phyloP scores from a whole-genome alignment of 1,140 invertebrate species.

The Gonioctena quinquepunctata region DNA sequence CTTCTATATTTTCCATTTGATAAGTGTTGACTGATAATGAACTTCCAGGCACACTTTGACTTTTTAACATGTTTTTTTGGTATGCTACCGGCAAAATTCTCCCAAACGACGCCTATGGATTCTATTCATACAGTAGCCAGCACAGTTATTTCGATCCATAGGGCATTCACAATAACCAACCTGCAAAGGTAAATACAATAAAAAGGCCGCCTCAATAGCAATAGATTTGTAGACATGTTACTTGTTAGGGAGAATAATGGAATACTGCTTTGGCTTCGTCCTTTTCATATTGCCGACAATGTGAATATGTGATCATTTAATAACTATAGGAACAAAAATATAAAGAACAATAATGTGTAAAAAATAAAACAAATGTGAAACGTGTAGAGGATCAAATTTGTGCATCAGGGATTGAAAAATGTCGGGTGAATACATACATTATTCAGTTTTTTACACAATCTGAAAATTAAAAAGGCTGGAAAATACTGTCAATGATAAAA shows the following conservation, averaged over 20 bases:
- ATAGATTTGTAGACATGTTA: slow-evolving; percentile 41
- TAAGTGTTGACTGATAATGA: too few species aligned
- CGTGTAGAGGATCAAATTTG: too few species aligned
- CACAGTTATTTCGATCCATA: slow-evolving; percentile 36
- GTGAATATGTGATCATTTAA: neutral
- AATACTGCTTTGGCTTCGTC: slow-evolving; percentile 24
- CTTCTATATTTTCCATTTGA: too few species aligned
- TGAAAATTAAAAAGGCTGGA: too few species aligned
- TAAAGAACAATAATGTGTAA: too few species aligned
- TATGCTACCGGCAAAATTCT: neutral
- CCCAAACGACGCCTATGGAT: neutral
- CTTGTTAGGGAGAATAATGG: slow-evolving; percentile 32
- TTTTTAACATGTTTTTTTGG: neutral
- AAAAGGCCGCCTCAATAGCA: slow-evolving; percentile 34
- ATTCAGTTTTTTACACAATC: too few species aligned
- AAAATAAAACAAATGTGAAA: too few species aligned
- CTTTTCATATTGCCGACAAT: slow-evolving; percentile 24
- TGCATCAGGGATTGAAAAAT: too few species aligned
- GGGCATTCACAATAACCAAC: slow-evolving; percentile 33
- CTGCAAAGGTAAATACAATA: slow-evolving; percentile 37
- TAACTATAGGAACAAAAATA: too few species aligned
- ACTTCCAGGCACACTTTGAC: too few species aligned
- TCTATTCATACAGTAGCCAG: slow-evolving; percentile 31
- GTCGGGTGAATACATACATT: too few species aligned
- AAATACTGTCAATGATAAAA: too few species aligned